Evolutionary conservation across 2,797 vertebrate genomes (phyloP).

Genomic region (Pangasius krempfi): DNA sequence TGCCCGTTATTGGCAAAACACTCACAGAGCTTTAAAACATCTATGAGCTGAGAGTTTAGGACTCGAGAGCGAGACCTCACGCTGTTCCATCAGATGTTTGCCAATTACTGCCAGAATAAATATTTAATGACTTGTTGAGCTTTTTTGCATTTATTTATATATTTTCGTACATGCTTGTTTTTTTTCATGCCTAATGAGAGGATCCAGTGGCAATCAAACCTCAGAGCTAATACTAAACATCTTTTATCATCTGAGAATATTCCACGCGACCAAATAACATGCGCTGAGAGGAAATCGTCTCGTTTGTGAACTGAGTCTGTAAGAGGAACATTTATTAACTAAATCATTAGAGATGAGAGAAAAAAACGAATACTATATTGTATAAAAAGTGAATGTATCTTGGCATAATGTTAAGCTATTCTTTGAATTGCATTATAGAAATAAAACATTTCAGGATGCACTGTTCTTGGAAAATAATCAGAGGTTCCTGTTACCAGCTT

Average conservation of each 20-base stretch:
- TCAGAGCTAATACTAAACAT: constrained; percentile 35
- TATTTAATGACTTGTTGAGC: constrained; percentile 59
- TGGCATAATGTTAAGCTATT: background rate
- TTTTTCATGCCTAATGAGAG: constrained; percentile 44
- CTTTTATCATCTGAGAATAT: constrained; percentile 41
- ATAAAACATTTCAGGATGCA: background rate
- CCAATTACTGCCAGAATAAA: constrained; percentile 60
- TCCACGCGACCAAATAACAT: constrained; percentile 7
- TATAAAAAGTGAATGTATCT: constrained; percentile 1
- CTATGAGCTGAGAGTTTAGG: constrained; percentile 48
- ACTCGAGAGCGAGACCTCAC: constrained; percentile 48
- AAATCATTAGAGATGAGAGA: constrained; percentile 30
- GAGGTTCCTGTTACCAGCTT: background rate
- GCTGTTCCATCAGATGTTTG: constrained; percentile 55
- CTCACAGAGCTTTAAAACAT: constrained; percentile 36
- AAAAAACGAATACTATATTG: background rate
- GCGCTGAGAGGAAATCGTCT: constrained; percentile 9
- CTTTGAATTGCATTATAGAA: background rate
- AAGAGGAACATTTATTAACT: constrained; percentile 33
- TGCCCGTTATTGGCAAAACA: constrained; percentile 43
- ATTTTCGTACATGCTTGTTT: constrained; percentile 36
- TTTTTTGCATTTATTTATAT: constrained; percentile 54
- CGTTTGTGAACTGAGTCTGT: constrained; percentile 28
- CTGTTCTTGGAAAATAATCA: background rate
- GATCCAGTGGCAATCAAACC: constrained; percentile 44